phyloP scores from a whole-genome alignment of 1,140 invertebrate genomes.

The Popillia japonica region DNA sequence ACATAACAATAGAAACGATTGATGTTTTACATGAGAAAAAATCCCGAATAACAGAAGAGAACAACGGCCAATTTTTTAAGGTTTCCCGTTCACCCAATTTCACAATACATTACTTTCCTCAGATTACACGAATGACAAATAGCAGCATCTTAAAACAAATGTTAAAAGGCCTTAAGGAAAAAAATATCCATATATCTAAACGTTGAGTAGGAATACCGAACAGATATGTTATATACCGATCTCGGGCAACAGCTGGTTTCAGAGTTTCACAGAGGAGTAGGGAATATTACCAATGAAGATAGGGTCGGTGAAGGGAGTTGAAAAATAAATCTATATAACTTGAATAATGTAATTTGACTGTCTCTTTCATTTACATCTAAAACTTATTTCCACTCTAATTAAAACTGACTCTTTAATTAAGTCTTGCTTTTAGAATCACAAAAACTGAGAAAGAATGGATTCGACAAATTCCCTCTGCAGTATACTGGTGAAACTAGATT shows the following conservation, averaged over 20 bases:
- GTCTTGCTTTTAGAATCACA: too few relatives aligned
- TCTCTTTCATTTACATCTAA: too few relatives aligned
- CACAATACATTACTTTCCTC: slow-evolving; percentile 4
- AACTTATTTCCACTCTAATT: too few relatives aligned
- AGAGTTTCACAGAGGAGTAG: background rate
- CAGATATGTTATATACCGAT: background rate
- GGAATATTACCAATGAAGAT: too few relatives aligned
- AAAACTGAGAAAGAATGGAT: too few relatives aligned
- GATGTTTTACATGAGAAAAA: background rate
- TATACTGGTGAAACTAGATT: too few relatives aligned
- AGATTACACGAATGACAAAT: slow-evolving; percentile 22
- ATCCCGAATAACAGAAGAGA: background rate
- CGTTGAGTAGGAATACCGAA: background rate
- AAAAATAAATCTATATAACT: too few relatives aligned
- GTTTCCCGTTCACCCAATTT: slow-evolving; percentile 23
- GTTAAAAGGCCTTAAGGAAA: slow-evolving; percentile 5
- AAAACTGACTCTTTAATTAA: too few relatives aligned
- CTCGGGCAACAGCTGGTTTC: background rate
- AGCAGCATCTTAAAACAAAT: slow-evolving; percentile 17
- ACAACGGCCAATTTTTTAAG: slow-evolving; percentile 20
- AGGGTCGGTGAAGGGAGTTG: too few relatives aligned
- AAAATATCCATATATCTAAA: background rate
- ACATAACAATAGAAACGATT: background rate
- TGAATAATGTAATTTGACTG: too few relatives aligned
- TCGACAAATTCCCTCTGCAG: too few relatives aligned